These are phyloP conservation scores for Rhagium mordax DNA, from an alignment of 2,888 invertebrate species.

Conservation along the genomic window DNA sequence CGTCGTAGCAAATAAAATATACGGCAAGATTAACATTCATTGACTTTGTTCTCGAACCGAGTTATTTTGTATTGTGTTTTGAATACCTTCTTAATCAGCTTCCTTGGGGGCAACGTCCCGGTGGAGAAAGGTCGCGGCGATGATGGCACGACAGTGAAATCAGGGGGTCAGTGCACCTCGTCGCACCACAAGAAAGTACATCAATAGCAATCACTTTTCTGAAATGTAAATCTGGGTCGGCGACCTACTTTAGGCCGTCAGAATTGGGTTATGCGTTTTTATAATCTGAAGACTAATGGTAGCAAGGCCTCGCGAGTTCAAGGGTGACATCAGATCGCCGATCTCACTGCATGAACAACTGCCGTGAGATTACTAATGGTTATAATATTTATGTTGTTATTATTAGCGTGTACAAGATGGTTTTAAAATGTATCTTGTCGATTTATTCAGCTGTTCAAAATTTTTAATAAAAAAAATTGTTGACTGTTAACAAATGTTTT, in stretches of 20 bases:
- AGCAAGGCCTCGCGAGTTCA: conserved; percentile 55
- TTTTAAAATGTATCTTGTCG: too few species aligned
- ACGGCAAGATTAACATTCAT: background rate
- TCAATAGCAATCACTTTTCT: conserved; percentile 56
- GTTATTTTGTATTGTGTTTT: conserved; percentile 1
- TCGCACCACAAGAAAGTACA: conserved; percentile 59
- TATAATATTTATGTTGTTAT: background rate
- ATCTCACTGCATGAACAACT: conserved; percentile 18
- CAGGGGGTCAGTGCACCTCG: conserved; percentile 60
- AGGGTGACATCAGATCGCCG: conserved; percentile 47
- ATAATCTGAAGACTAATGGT: conserved; percentile 48
- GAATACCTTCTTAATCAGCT: conserved; percentile 4
- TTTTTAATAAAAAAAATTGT: too few species aligned
- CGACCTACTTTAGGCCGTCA: conserved; percentile 57
- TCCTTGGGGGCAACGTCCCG: conserved; percentile 55
- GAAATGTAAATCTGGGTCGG: conserved; percentile 58
- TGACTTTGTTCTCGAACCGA: background rate
- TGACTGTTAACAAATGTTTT: too few species aligned
- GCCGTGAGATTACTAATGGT: conserved; percentile 13
- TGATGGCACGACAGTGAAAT: conserved; percentile 61
- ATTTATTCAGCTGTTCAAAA: too few species aligned
- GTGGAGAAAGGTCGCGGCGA: conserved; percentile 60
- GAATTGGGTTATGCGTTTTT: conserved; percentile 64
- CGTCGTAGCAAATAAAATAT: background rate
- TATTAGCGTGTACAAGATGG: background rate